Base-by-base conservation (phyloP, 2,888 invertebrate genomes). In the Morpho deidamia region DNA sequence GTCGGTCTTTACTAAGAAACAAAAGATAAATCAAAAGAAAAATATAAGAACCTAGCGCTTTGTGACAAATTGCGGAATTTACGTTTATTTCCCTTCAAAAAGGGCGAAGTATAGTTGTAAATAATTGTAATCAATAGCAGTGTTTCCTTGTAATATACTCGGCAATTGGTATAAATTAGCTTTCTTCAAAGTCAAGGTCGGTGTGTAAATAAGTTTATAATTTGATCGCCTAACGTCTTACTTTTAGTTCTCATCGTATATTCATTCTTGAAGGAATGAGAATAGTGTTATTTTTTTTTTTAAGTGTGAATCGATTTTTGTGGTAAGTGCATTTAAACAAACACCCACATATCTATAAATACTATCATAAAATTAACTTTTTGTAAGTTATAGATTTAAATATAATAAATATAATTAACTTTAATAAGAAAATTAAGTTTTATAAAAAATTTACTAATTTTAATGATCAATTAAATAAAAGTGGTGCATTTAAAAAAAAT, bases 141-240 rank as follows among this genome's bases (percentile, higher is more conserved):
- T 47, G 46, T 53, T 58, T 55, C 55, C 58, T 55, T 45, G 46
- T 46, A 49, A 42, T 48, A 47, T 43, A 53, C n/a, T 32, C 33
- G 9, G 34, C 42, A 42, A 48, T 44, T 48, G 37, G 12, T 52
- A 23, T 42, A 50, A 53, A 43, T 56, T 56, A 47, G 46, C 53
- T 58, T 58, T 58, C 55, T 55, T 58, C 58, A 58, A 56, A 56
- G 58, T 56, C 58, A 58, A 58, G 58, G 58, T 41, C 39, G 39
- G 10, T n/a, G 35, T 32, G 40, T 43, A 12, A 57, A 47, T 56
- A 47, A 42, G 39, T 50, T 55, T 56, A 58, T 44, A 58, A 53
- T 56, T 56, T 53, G 56, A 43, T 47, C 53, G 47, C 47, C 11
- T 47, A 58, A 37, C 45, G 46, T 33, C 34, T 34, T 45, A 51